phyloP scores from a whole-genome alignment of 1,140 invertebrate genomes.

The Drosophila elegans region DNA sequence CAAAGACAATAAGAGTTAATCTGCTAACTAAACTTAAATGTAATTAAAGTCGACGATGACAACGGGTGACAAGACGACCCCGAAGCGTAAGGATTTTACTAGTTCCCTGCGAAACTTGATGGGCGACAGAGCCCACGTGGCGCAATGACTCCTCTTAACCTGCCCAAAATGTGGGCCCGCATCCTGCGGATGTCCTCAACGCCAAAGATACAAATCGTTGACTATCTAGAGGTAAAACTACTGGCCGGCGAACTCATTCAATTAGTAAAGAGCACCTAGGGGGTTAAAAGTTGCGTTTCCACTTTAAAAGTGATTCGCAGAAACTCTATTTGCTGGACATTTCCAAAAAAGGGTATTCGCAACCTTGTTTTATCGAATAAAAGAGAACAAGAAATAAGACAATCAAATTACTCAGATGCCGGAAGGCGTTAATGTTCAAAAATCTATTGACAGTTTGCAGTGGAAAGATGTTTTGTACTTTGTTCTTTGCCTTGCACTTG shows the following conservation, averaged over 20 bases:
- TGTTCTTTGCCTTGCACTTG: not conserved
- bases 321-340: conserved; percentile 12
- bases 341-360: not conserved
- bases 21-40: conserved; percentile 40
- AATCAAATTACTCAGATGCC: conserved; percentile 9
- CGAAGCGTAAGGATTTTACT: conserved; percentile 67
- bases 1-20: conserved; percentile 24
- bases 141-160: conserved; percentile 84
- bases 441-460: conserved; percentile 60
- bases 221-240: conserved; percentile 85
- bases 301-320: not conserved
- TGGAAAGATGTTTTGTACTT: not conserved
- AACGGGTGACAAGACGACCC: conserved; percentile 38
- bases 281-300: conserved; percentile 5
- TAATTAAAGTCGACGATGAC: conserved; percentile 49
- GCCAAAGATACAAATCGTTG: conserved; percentile 85
- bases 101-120: conserved; percentile 72
- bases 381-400: conserved; percentile 2
- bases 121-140: conserved; percentile 62
- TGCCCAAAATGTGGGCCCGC: conserved; percentile 87
- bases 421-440: conserved; percentile 33
- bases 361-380: not conserved
- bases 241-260: conserved; percentile 2
- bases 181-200: conserved; percentile 85
- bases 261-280: conserved; percentile 12